Conservation (phyloP, 2,888 invertebrate genomes). For the Andrena bucephala region DNA sequence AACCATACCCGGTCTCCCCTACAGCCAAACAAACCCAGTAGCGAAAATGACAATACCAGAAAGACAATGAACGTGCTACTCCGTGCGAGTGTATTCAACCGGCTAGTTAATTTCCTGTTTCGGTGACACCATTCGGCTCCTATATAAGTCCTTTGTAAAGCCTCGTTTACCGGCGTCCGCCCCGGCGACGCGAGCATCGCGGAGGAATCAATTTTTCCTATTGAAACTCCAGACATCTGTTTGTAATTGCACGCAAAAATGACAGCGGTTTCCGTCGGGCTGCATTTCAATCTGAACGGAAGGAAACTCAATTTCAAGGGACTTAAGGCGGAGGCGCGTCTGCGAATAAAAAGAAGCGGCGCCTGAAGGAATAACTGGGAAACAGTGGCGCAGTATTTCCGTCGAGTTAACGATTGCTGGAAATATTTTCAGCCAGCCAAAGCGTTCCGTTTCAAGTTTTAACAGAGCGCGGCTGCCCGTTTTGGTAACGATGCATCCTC, state of each 20-base stretch:
- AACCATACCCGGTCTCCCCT: no score
- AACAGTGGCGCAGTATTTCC: neutral
- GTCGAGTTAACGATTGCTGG: slow-evolving; percentile 3
- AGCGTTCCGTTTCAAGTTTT: neutral
- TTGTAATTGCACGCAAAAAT: no score
- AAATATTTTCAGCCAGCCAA: neutral
- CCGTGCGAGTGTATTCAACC: neutral
- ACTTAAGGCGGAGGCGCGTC: neutral
- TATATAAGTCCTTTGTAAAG: neutral
- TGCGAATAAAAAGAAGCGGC: neutral
- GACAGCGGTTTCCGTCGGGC: no score
- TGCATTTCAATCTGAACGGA: neutral
- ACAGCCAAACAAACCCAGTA: slow-evolving; percentile 8
- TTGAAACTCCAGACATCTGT: no score
- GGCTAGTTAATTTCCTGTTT: slow-evolving; percentile 40
- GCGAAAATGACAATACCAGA: neutral
- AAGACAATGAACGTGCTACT: slow-evolving; percentile 6
- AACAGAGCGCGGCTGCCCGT: neutral
- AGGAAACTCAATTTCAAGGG: neutral
- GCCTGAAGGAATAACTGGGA: neutral
- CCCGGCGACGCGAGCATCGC: no score
- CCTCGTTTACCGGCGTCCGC: neutral
- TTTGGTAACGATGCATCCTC: slow-evolving; percentile 4
- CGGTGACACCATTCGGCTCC: slow-evolving; percentile 18
- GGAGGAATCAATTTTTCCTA: no score